A percentile compares a stretch with the other conserved stretches of the same genome.
phyloP scores from a whole-genome alignment of 2,888 invertebrate genomes.

The Girardia tigrina region DNA sequence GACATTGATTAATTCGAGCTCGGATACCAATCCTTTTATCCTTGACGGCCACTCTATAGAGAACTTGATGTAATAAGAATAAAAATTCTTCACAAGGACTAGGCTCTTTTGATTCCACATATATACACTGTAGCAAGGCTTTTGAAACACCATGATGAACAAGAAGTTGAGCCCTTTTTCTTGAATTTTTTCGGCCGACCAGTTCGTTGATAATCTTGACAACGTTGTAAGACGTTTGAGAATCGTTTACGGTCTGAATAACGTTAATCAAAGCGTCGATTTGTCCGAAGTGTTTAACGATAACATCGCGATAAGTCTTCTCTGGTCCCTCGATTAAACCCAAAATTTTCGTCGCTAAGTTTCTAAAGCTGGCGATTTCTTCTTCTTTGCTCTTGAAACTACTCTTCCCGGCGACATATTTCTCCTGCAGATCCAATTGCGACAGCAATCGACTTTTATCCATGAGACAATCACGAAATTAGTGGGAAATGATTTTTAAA shows the following conservation, averaged over 20 bases:
- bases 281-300: too few species aligned
- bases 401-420: too few species aligned
- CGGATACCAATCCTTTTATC: slow-evolving; percentile 59
- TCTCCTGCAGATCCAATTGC: too few species aligned
- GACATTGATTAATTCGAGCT: slow-evolving; percentile 53
- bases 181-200: slow-evolving; percentile 43
- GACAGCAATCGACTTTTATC: too few species aligned
- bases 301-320: too few species aligned
- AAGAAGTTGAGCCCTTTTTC: slow-evolving; percentile 42
- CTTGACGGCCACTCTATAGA: slow-evolving; percentile 46
- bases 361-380: too few species aligned
- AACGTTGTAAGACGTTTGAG: slow-evolving; percentile 41
- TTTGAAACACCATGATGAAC: slow-evolving; percentile 44
- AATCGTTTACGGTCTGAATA: slow-evolving; percentile 41
- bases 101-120: slow-evolving; percentile 41
- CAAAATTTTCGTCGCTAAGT: too few species aligned
- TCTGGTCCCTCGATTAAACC: too few species aligned
- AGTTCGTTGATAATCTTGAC: slow-evolving; percentile 44
- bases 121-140: slow-evolving; percentile 43
- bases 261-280: too few species aligned
- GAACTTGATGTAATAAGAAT: slow-evolving; percentile 41
- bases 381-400: too few species aligned
- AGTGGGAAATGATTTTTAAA: too few species aligned
- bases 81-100: slow-evolving; percentile 42
- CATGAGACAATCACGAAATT: too few species aligned